Evolutionary conservation across 2,888 invertebrate genomes (phyloP).

Genomic region (Xestobium rufovillosum): DNA sequence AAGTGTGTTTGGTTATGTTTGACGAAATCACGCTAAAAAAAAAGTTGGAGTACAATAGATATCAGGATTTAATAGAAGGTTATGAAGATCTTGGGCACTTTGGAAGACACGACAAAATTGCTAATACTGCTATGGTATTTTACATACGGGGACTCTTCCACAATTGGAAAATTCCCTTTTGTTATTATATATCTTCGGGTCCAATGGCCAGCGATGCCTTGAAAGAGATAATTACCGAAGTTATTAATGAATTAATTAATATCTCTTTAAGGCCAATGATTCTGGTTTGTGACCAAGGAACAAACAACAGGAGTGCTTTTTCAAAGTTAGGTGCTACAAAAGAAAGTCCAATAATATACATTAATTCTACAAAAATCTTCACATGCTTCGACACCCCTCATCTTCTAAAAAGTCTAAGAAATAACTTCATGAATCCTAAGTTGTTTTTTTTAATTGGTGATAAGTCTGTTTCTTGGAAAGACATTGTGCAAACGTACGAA

Average conservation of each 20-base stretch:
- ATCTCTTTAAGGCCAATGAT: conserved; percentile 13
- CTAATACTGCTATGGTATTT: conserved; percentile 16
- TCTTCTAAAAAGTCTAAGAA: too few relatives aligned
- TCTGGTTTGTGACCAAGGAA: conserved; percentile 16
- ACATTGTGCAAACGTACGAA: too few relatives aligned
- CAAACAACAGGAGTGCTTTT: conserved; percentile 15
- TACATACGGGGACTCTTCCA: conserved; percentile 14
- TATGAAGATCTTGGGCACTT: conserved; percentile 19
- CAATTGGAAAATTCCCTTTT: conserved; percentile 16
- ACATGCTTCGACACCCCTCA: conserved; percentile 16
- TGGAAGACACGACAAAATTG: conserved; percentile 16
- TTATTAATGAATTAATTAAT: conserved; percentile 8
- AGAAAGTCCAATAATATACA: conserved; percentile 12
- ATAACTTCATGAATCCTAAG: too few relatives aligned
- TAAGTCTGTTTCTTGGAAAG: too few relatives aligned
- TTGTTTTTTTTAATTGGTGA: too few relatives aligned
- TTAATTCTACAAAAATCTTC: conserved; percentile 13
- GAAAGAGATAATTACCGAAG: conserved; percentile 11
- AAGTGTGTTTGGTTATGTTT: conserved; percentile 19
- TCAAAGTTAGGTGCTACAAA: conserved; percentile 12
- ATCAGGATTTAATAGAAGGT: conserved; percentile 18
- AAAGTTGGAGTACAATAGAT: conserved; percentile 16
- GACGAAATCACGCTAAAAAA: conserved; percentile 20
- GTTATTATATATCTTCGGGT: conserved; percentile 16
- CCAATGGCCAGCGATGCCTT: conserved; percentile 12